Conservation (phyloP, 2,888 invertebrate species). For the Lasioglossum morio region DNA sequence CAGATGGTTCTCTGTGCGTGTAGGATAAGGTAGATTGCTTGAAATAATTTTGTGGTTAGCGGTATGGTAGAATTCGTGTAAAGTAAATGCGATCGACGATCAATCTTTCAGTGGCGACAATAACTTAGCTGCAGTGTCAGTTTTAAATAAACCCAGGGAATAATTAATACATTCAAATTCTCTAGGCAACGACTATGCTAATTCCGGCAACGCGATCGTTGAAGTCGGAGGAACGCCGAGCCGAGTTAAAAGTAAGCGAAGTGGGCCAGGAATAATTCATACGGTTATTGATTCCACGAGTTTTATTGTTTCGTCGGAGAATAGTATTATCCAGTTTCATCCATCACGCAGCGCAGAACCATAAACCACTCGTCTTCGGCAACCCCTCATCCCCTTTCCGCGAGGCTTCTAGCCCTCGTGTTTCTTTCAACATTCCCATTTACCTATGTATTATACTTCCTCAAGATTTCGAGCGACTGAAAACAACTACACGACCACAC, state of each 20-base stretch:
- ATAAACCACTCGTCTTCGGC: not conserved
- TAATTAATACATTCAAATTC: not conserved
- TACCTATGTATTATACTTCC: not conserved
- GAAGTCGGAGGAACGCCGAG: not conserved
- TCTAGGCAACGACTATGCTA: not conserved
- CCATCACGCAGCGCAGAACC: not conserved
- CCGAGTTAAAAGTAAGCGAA: not conserved
- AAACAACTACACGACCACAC: not conserved
- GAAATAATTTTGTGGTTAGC: not conserved
- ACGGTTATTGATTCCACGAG: not conserved
- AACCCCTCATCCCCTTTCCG: not conserved
- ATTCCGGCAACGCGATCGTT: not conserved
- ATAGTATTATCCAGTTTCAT: slow-evolving; percentile 7
- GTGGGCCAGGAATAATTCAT: not conserved
- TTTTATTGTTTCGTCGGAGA: not conserved
- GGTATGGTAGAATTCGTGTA: too few relatives aligned
- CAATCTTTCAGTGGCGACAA: not conserved
- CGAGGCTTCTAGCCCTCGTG: not conserved
- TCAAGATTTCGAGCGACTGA: not conserved
- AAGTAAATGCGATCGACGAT: not conserved
- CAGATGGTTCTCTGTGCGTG: not conserved
- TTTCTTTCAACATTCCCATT: not conserved
- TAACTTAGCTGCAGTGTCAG: not conserved
- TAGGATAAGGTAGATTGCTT: not conserved
- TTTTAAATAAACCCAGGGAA: not conserved